Evolutionary conservation across 2,113 vertebrate species (phyloP).

Genomic region (Mugil cephalus): DNA sequence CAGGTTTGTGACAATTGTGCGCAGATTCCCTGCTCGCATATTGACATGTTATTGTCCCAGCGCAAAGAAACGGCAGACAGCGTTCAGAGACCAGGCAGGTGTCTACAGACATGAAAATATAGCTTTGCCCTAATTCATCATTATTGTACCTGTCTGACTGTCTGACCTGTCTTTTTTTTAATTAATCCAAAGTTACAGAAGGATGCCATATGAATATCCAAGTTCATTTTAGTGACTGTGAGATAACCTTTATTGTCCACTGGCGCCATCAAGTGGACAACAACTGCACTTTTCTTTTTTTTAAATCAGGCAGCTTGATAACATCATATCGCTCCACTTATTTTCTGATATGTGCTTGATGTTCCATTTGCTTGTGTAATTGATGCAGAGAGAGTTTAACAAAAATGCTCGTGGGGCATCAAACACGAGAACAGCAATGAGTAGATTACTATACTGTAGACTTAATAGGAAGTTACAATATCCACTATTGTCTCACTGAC

Average conservation of each 20-base stretch:
- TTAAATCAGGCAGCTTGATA: too few species aligned
- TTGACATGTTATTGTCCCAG: background rate
- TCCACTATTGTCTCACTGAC: too few species aligned
- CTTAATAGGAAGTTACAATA: too few species aligned
- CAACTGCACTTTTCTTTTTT: background rate
- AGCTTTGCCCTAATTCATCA: background rate
- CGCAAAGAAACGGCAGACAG: background rate
- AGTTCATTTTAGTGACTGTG: background rate
- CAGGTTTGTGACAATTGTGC: conserved; percentile 1
- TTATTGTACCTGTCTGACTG: background rate
- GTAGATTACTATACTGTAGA: too few species aligned
- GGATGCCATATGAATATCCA: background rate
- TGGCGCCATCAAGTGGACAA: conserved; percentile 46
- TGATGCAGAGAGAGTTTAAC: too few species aligned
- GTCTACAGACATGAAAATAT: background rate
- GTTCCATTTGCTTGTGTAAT: too few species aligned
- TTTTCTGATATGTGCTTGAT: too few species aligned
- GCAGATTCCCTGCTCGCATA: background rate
- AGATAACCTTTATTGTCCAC: conserved; percentile 7
- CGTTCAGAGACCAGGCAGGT: background rate
- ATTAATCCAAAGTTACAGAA: background rate
- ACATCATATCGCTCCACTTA: too few species aligned
- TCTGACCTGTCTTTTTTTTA: background rate
- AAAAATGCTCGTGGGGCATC: too few species aligned
- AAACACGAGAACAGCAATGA: too few species aligned